phyloP scores from a whole-genome alignment of 2,888 invertebrate genomes.

The Parelbella ahira region DNA sequence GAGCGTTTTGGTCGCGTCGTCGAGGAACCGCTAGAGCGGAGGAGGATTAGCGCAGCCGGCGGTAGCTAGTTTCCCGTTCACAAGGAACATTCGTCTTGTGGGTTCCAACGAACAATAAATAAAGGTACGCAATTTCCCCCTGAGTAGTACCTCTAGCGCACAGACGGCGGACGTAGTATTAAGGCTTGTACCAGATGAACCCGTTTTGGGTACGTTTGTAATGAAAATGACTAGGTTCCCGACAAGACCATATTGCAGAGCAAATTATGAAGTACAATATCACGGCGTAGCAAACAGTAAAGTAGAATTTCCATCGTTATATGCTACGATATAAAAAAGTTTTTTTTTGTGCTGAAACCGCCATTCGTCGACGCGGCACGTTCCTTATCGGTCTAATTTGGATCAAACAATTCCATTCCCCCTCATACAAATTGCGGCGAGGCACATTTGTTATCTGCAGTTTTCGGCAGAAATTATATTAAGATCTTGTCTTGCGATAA shows the following conservation, averaged over 20 bases:
- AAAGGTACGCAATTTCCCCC: slow-evolving; percentile 53
- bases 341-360: slow-evolving; percentile 47
- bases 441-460: slow-evolving; percentile 72
- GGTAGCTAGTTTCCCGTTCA: slow-evolving; percentile 48
- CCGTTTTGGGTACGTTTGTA: slow-evolving; percentile 31
- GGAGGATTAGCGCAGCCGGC: slow-evolving; percentile 58
- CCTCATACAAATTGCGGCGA: slow-evolving; percentile 63
- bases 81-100: slow-evolving; percentile 54
- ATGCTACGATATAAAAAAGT: slow-evolving; percentile 51
- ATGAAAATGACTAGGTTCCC: slow-evolving; percentile 43
- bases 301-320: slow-evolving; percentile 8
- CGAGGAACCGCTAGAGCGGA: slow-evolving; percentile 50
- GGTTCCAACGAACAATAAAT: slow-evolving; percentile 56
- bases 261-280: slow-evolving; percentile 32
- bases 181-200: slow-evolving; percentile 41
- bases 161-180: slow-evolving; percentile 40
- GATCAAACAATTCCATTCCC: slow-evolving; percentile 70
- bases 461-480: slow-evolving; percentile 74
- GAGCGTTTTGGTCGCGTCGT: slow-evolving; percentile 63
- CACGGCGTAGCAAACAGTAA: slow-evolving; percentile 7
- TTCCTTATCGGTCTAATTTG: slow-evolving; percentile 72
- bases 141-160: slow-evolving; percentile 33
- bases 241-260: slow-evolving; percentile 45
- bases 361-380: slow-evolving; percentile 54
- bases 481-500: slow-evolving; percentile 71